Base-by-base conservation (phyloP, 2,888 invertebrate species). In the Orthonevra nobilis region DNA sequence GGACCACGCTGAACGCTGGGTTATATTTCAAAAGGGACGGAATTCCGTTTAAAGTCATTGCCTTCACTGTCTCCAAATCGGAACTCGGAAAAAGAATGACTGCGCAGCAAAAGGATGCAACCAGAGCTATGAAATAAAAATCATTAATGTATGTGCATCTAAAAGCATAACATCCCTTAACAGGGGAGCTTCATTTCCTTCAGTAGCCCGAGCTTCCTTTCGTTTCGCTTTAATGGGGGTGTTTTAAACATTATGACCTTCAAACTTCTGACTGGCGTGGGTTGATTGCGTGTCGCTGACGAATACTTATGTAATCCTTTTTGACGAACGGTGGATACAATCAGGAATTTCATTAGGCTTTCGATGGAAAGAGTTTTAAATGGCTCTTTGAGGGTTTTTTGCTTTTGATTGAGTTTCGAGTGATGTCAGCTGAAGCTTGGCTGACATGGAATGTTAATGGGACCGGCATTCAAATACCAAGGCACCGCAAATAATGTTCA, bases 21-120 rank as follows among this genome's bases (percentile, higher is more conserved):
- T 44, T 48, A 10, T 64, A 34, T 72, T 72, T 72, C 79, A 54
- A 54, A 72, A 79, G 60, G 20, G 15, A 64, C 79, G 64, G 72
- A 72, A 79, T 79, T 79, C 79, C 79, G 79, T 48, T 72, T 60
- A 40, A 30, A 72, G 79, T 79, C 77, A 61, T 54, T 63, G 48
- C 56, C 46, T 56, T 58, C 54, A 64, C 60, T 30, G 30, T n/a
- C n/a, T n/a, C n/a, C n/a, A n/a, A n/a, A n/a, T n/a, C n/a, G n/a
- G n/a, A n/a, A n/a, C n/a, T 60, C 58, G 69, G 56, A 69, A 63
- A 75, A 46, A 58, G 46, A 77, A 52, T 66, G 60, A 72, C 72
- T 79, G 79, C 72, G 64, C 70, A 77, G 38, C 56, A 60, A 36
- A n/a, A 6, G 42, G 36, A 66, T 42, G 60, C 54, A 54, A 48